phyloP scores from a whole-genome alignment of 2,888 invertebrate genomes.

The Alentia gelatinosa region DNA sequence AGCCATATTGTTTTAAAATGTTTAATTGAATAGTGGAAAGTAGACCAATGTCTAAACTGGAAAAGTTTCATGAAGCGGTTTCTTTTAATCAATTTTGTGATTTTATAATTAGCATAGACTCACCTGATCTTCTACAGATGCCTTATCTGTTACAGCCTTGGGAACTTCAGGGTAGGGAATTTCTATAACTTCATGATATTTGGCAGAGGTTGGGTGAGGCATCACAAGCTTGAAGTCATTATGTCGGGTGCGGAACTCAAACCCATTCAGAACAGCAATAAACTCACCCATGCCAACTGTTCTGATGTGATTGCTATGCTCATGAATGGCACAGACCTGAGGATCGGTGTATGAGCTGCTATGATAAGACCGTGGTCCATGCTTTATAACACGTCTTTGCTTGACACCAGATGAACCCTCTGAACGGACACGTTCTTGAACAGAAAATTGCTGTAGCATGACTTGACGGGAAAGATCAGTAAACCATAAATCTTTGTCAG shows the following conservation, averaged over 20 bases:
- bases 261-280: slow-evolving; percentile 71
- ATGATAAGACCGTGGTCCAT: too few relatives aligned
- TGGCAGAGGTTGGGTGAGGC: slow-evolving; percentile 54
- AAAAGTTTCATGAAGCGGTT: too few relatives aligned
- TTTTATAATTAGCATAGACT: too few relatives aligned
- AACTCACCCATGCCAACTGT: slow-evolving; percentile 61
- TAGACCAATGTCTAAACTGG: too few relatives aligned
- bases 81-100: too few relatives aligned
- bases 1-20: too few relatives aligned
- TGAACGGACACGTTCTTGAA: not conserved
- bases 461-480: not conserved
- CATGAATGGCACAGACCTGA: slow-evolving; percentile 67
- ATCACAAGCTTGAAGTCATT: slow-evolving; percentile 60
- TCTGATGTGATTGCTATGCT: slow-evolving; percentile 66
- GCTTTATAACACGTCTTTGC: too few relatives aligned
- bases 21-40: too few relatives aligned
- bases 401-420: not conserved
- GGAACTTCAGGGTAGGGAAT: slow-evolving; percentile 70
- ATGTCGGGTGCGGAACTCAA: slow-evolving; percentile 70
- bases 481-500: too few relatives aligned
- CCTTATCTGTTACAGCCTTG: slow-evolving; percentile 66
- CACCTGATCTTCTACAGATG: slow-evolving; percentile 66
- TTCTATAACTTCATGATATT: slow-evolving; percentile 64
- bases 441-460: not conserved
- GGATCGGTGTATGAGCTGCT: not conserved